A percentile compares a stretch with the other conserved stretches of the same genome.
These are phyloP conservation scores for Leuctra nigra DNA, from an alignment of 2,888 invertebrate species.

Conservation along the genomic window DNA sequence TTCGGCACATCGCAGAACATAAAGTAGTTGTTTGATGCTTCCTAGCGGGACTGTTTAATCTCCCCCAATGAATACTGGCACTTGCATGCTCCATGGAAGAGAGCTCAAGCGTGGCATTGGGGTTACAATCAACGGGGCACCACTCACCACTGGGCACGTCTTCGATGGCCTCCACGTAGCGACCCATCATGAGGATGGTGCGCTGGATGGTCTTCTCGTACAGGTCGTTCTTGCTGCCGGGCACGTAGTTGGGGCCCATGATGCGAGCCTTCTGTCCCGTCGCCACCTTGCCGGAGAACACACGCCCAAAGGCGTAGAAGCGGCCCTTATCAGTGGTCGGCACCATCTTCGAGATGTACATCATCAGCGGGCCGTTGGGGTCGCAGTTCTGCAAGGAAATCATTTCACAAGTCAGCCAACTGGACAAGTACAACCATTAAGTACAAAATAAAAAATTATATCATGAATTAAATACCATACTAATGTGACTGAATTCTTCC, in stretches of 20 bases:
- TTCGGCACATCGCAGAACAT: too few species aligned
- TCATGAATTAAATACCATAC: too few species aligned
- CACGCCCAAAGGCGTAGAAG: slow-evolving; percentile 99
- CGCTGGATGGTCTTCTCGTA: slow-evolving; percentile 99
- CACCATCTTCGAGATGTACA: slow-evolving; percentile 99
- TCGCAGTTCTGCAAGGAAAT: slow-evolving; percentile 93
- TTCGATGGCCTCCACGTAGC: slow-evolving; percentile 98
- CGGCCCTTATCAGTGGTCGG: slow-evolving; percentile 99
- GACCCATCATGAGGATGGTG: slow-evolving; percentile 99
- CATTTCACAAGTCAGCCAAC: too few species aligned
- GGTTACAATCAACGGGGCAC: background rate
- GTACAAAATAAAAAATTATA: too few species aligned
- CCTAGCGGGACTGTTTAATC: too few species aligned
- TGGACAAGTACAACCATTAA: too few species aligned
- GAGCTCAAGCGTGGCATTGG: too few species aligned
- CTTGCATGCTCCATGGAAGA: too few species aligned
- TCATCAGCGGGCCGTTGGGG: slow-evolving; percentile 96
- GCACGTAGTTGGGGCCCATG: slow-evolving; percentile 97
- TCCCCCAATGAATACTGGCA: too few species aligned
- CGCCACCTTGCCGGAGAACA: slow-evolving; percentile 87
- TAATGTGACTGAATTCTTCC: too few species aligned
- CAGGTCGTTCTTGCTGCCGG: slow-evolving; percentile 98
- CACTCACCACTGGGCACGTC: slow-evolving; percentile 90
- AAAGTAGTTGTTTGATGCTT: too few species aligned
- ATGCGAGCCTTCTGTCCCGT: slow-evolving; percentile 62